Base-by-base conservation (phyloP, 2,888 invertebrate species). In the Bhutanitis thaidina region DNA sequence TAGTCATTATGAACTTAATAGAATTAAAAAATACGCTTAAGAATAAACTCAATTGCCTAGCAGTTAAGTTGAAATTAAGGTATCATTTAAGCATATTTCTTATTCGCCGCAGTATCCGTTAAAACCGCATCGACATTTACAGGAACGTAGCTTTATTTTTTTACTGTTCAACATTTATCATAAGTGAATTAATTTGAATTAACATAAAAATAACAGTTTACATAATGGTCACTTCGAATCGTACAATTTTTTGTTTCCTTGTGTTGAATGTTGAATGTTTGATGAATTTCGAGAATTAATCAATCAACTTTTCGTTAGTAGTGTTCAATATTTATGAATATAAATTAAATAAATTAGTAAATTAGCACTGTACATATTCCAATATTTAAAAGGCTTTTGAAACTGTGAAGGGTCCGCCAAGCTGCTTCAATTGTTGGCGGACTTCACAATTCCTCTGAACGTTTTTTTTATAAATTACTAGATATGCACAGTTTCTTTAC, bases 171-270 rank as follows among this genome's bases (percentile, higher is more conserved):
- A 58, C 74, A 72, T 81, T 86, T 79, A 85, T 81, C 79, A 81
- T 81, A 84, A 83, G 79, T 77, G 83, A 86, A 85, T 86, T 84
- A 84, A 87, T 85, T 86, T 77, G 75, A 79, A 83, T 84, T 78
- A 78, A 71, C 72, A 84, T 81, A 78, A 84, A 80, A 81, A 79
- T 80, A 69, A 67, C 73, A 68, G 71, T 79, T 81, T 75, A 77
- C 78, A 80, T 81, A 83, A 83, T 78, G 77, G 71, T 61, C 61
- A 65, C 41, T 64, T 64, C 63, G 64, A 69, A 74, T 77, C 67
- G 64, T 66, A 64, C 69, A 16, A 37, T 37, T 55, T 68, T 62
- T 59, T 59, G 66, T 69, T 70, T 67, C 62, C 56, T 55, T 62
- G 67, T 68, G 78, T 83, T 64, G 69, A 72, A 77, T 68, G 78